Conservation (phyloP, 2,113 vertebrate species). For the Pampusana beccarii region DNA sequence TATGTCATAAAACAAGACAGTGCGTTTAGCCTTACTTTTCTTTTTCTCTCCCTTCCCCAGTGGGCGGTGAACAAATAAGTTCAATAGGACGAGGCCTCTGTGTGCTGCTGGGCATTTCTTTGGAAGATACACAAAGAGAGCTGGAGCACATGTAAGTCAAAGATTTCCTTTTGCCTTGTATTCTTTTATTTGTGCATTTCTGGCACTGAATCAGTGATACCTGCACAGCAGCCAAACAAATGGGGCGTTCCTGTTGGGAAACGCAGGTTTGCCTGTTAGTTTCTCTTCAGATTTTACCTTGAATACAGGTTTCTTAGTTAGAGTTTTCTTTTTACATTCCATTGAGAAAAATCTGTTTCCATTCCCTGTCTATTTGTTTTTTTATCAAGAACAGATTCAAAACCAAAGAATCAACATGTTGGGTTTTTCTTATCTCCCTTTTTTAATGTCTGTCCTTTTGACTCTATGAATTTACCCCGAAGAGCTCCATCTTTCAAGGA, state of each 20-base stretch:
- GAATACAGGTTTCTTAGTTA: not conserved
- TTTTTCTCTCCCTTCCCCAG: slow-evolving; percentile 58
- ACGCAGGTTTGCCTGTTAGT: not conserved
- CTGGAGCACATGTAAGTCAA: slow-evolving; percentile 93
- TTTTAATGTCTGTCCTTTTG: not conserved
- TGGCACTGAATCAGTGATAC: not conserved
- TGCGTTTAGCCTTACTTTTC: not conserved
- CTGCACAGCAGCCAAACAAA: not conserved
- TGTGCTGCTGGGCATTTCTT: slow-evolving; percentile 91
- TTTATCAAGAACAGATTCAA: not conserved
- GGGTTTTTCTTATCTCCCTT: not conserved
- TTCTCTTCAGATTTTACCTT: not conserved
- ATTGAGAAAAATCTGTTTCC: not conserved
- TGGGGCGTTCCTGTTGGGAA: not conserved
- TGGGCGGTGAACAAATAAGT: slow-evolving; percentile 90
- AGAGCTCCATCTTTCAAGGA: not conserved
- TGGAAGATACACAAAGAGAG: slow-evolving; percentile 92
- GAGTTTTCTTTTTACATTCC: not conserved
- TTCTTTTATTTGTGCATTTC: not conserved
- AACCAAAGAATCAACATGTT: not conserved
- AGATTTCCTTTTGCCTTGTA: not conserved
- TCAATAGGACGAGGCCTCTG: slow-evolving; percentile 92
- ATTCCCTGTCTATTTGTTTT: not conserved
- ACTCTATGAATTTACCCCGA: not conserved
- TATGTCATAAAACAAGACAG: not conserved